Base-by-base conservation (phyloP, 2,888 invertebrate genomes). In the Chrysodeixis includens region DNA sequence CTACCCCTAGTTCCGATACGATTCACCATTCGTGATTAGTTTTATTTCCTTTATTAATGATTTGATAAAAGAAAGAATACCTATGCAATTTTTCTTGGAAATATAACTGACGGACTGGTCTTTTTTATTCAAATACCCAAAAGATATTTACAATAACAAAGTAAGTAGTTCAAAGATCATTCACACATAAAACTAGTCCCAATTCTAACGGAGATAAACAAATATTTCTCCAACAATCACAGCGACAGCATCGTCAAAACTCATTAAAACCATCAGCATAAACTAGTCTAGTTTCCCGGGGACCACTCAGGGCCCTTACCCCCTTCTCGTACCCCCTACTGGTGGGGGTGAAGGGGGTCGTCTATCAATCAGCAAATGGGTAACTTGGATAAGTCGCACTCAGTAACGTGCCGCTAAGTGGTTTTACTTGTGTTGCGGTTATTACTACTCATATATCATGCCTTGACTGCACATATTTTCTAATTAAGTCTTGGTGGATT, bases 331-430 rank as follows among this genome's bases (percentile, higher is more conserved):
- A 10, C 35, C 40, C 40, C 40, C 58, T 16, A 10, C 30, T 59
- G 66, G 26, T 26, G n/a, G n/a, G n/a, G n/a, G n/a, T n/a, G n/a
- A n/a, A 64, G 16, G 66, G 51, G 63, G 70, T 5, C 56, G 14
- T 26, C 63, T 56, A 79, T 79, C 77, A 79, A 79, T 78, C 77
- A 76, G 56, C 68, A 74, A 78, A 76, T 77, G 70, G 68, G 60
- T 61, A 63, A 68, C 73, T 56, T 71, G 52, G 67, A 51, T 66
- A 52, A 66, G 57, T 67, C 54, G 62, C 73, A 76, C 76, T 73
- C 51, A 66, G 72, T 52, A 76, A 74, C 67, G 46, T 30, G 73
- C 56, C 30, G 51, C 73, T 77, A 76, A 79, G 77, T 79, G 76
- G 62, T 76, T 77, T 78, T 62, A 35, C 75, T 66, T 78, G 75